Conservation (phyloP, 2,888 invertebrate genomes). For the Eupithecia vulgata region DNA sequence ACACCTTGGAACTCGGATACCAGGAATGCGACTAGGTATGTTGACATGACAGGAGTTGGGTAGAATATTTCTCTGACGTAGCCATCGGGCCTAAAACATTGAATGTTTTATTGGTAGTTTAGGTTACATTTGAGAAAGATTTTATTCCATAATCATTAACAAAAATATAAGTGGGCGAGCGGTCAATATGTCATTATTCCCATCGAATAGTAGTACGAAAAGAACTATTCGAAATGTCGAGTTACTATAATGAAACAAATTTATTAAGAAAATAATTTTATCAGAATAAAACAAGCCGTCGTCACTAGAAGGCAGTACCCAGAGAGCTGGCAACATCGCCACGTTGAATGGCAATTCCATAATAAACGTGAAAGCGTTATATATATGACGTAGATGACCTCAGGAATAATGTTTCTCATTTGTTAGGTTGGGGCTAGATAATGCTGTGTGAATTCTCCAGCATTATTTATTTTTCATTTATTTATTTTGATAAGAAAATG, state of each 20-base stretch:
- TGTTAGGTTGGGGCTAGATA: too few relatives aligned
- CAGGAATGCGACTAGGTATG: conserved; percentile 93
- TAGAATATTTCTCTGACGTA: conserved; percentile 86
- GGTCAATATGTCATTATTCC: background rate
- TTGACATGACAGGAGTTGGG: conserved; percentile 88
- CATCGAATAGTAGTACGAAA: background rate
- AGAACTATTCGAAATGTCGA: background rate
- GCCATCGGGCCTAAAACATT: conserved; percentile 75
- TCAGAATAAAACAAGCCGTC: too few relatives aligned
- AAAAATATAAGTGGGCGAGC: background rate
- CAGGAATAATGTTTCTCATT: background rate
- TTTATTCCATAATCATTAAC: background rate
- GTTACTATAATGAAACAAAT: too few relatives aligned
- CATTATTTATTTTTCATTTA: too few relatives aligned
- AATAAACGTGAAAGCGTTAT: background rate
- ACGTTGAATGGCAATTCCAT: too few relatives aligned
- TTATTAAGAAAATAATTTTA: too few relatives aligned
- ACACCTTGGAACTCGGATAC: conserved; percentile 88
- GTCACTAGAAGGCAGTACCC: too few relatives aligned
- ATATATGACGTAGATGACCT: background rate
- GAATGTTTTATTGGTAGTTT: background rate
- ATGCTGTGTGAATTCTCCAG: too few relatives aligned
- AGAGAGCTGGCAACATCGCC: too few relatives aligned
- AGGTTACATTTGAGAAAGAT: background rate
- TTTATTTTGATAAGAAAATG: too few relatives aligned